phyloP scores from a whole-genome alignment of 2,113 vertebrate genomes.

The Oryzias woworae region DNA sequence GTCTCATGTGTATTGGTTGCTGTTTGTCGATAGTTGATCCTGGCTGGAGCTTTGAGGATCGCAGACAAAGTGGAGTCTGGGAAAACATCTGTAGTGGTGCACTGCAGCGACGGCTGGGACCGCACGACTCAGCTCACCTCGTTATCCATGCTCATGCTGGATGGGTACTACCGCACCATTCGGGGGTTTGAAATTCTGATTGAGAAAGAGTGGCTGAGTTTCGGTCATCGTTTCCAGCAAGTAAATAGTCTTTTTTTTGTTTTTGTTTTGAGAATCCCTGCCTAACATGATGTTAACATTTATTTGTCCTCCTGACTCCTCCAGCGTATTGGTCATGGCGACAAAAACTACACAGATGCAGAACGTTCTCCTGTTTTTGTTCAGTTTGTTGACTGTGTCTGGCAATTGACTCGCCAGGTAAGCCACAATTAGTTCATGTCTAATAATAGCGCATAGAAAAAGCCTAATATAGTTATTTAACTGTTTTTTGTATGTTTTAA shows the following conservation, averaged over 20 bases:
- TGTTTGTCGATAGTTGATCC: slow-evolving; percentile 81
- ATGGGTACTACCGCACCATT: slow-evolving; percentile 90
- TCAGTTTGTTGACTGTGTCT: slow-evolving; percentile 97
- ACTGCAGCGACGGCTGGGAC: slow-evolving; percentile 98
- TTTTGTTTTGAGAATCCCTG: not conserved
- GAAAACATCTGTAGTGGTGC: slow-evolving; percentile 94
- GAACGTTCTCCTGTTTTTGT: slow-evolving; percentile 96
- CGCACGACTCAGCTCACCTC: slow-evolving; percentile 93
- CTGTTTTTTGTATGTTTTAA: slow-evolving; percentile 67
- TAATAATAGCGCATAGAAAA: not conserved
- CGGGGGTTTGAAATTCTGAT: slow-evolving; percentile 91
- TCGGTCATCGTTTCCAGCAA: slow-evolving; percentile 92
- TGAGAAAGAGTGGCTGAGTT: slow-evolving; percentile 98
- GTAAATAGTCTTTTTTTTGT: slow-evolving; percentile 55
- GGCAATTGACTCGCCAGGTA: slow-evolving; percentile 99
- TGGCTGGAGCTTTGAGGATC: slow-evolving; percentile 92
- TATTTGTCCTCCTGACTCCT: slow-evolving; percentile 14
- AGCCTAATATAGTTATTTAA: slow-evolving; percentile 2
- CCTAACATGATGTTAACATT: not conserved
- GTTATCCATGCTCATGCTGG: slow-evolving; percentile 93
- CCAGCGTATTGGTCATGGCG: slow-evolving; percentile 94
- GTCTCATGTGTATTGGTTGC: slow-evolving; percentile 6
- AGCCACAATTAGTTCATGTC: not conserved
- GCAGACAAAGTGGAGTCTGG: slow-evolving; percentile 95
- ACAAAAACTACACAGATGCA: slow-evolving; percentile 94